These are phyloP conservation scores for Phalacrocorax carbo DNA, from an alignment of 2,113 vertebrate genomes.

Conservation along the genomic window DNA sequence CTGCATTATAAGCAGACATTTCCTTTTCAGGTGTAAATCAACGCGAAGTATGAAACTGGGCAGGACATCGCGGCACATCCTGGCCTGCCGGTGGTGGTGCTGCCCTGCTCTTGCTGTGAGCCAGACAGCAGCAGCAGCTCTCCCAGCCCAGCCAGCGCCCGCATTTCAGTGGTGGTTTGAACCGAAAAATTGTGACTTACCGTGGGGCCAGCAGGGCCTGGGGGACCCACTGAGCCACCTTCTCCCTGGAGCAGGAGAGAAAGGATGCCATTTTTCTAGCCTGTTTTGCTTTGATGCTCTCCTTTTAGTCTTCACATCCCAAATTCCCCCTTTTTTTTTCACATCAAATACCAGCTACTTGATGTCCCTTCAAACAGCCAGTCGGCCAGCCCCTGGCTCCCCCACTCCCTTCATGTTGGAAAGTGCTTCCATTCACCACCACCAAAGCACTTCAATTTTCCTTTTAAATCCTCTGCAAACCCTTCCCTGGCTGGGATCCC, in stretches of 20 bases:
- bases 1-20: background rate
- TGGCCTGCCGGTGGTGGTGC: background rate
- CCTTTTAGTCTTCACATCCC: background rate
- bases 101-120: background rate
- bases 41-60: background rate
- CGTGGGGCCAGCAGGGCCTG: slow-evolving; percentile 72
- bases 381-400: background rate
- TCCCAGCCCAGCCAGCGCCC: background rate
- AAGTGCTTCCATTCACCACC: background rate
- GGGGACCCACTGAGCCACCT: slow-evolving; percentile 73
- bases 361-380: accelerated
- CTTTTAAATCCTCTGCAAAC: background rate
- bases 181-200: slow-evolving; percentile 63
- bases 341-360: background rate
- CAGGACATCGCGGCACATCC: accelerated
- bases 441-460: background rate
- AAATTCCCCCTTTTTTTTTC: background rate
- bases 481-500: background rate
- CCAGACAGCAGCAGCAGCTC: background rate
- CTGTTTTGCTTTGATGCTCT: background rate
- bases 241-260: slow-evolving; percentile 76
- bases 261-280: background rate
- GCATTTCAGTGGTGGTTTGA: accelerated
- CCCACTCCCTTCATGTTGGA: accelerated
- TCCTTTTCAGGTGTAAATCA: background rate